A percentile compares a stretch with the other conserved stretches of the same genome.
Evolutionary conservation across 2,888 invertebrate genomes (phyloP).

Genomic region (Lordiphosa fenestrarum): DNA sequence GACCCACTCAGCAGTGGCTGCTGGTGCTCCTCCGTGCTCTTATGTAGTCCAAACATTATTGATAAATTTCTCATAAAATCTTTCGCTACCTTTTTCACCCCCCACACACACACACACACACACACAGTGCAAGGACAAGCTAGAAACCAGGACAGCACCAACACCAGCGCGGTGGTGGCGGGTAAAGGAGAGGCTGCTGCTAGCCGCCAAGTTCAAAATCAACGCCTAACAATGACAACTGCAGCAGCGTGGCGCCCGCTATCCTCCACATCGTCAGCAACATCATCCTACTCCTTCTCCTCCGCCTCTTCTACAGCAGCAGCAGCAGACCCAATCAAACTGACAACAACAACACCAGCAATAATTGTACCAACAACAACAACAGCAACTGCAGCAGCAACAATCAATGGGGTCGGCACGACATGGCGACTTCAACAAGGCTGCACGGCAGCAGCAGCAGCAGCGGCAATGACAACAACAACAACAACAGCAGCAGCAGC

Average conservation of each 20-base stretch:
- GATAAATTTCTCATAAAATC: no score
- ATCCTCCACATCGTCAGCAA: conserved; percentile 18
- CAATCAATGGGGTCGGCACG: conserved; percentile 40
- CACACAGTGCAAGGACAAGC: conserved; percentile 25
- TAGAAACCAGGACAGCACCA: conserved; percentile 1
- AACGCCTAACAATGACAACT: conserved; percentile 68
- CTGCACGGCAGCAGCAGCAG: conserved; percentile 10
- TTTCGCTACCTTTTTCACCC: background rate
- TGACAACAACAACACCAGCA: conserved; percentile 17
- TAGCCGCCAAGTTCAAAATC: conserved; percentile 66
- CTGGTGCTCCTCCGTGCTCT: background rate
- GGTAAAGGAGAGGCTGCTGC: conserved; percentile 16
- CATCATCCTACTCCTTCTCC: conserved; percentile 12
- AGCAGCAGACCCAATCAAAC: conserved; percentile 4
- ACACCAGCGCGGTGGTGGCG: conserved; percentile 8
- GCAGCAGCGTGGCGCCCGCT: conserved; percentile 44
- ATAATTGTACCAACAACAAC: conserved; percentile 12
- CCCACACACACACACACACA: background rate
- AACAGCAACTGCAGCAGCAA: conserved; percentile 10
- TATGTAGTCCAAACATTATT: no score
- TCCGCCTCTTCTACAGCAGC: conserved; percentile 9
- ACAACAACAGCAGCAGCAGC: conserved; percentile 6
- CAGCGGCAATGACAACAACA: conserved; percentile 12
- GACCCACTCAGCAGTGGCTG: no score
- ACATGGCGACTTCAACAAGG: conserved; percentile 37